These are phyloP conservation scores for Brachypterus glaber DNA, from an alignment of 2,888 invertebrate species.

Conservation along the genomic window DNA sequence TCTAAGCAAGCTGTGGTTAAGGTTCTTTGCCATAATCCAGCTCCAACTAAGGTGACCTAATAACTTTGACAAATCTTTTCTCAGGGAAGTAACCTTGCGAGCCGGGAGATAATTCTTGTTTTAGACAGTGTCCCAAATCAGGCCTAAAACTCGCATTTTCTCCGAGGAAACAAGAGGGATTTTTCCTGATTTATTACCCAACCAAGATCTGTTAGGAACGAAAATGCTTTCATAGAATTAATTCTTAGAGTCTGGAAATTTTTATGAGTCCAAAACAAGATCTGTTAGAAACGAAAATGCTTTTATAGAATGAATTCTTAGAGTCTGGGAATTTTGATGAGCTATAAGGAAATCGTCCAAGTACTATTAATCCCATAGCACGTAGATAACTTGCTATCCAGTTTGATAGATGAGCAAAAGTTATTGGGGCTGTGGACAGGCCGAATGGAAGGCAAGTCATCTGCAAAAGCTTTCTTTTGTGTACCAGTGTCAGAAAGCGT, in stretches of 20 bases:
- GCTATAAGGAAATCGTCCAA: constrained; percentile 21
- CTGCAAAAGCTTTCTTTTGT: constrained; percentile 12
- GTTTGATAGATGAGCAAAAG: constrained; percentile 22
- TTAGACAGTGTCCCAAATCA: constrained; percentile 12
- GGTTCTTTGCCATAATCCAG: no score
- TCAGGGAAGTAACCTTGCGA: constrained; percentile 5
- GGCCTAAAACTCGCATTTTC: constrained; percentile 8
- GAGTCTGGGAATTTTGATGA: constrained; percentile 4
- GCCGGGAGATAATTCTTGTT: constrained; percentile 6
- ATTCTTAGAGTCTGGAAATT: no score
- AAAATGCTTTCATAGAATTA: background rate
- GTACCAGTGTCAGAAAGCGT: constrained; percentile 13
- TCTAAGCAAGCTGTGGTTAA: no score
- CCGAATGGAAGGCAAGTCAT: no score
- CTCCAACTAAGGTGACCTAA: no score
- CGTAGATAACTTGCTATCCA: constrained; percentile 21
- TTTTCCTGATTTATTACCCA: constrained; percentile 13
- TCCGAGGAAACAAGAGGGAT: constrained; percentile 5
- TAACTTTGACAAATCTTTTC: constrained; percentile 10
- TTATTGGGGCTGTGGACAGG: no score
- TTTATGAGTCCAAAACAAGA: constrained; percentile 12
- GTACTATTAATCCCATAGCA: constrained; percentile 18
- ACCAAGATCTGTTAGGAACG: constrained; percentile 10
- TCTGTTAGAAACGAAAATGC: constrained; percentile 6
- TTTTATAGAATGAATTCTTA: background rate